Conservation (phyloP, 2,113 vertebrate genomes). For the Setophaga petechia region DNA sequence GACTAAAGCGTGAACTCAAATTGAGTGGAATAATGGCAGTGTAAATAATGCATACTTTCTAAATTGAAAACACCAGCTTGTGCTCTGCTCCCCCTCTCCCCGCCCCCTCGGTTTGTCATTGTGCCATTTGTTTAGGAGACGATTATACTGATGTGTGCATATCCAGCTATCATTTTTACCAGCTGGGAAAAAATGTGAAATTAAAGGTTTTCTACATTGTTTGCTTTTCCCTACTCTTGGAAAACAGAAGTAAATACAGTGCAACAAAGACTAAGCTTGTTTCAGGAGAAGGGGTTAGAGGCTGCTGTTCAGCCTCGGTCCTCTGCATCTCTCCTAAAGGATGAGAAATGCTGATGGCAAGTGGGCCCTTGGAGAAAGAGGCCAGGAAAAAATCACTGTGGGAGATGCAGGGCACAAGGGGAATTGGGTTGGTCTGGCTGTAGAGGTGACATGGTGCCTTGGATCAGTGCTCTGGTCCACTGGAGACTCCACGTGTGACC, state of each 20-base stretch:
- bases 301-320: background rate
- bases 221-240: slow-evolving; percentile 68
- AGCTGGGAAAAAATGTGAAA: slow-evolving; percentile 65
- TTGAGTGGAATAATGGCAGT: slow-evolving; percentile 87
- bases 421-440: background rate
- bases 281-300: background rate
- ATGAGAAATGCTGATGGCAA: background rate
- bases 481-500: background rate
- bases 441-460: background rate
- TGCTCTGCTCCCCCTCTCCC: slow-evolving; percentile 64
- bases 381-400: background rate
- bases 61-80: slow-evolving; percentile 88
- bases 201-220: slow-evolving; percentile 72
- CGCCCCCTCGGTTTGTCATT: slow-evolving; percentile 68
- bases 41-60: slow-evolving; percentile 91
- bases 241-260: slow-evolving; percentile 38
- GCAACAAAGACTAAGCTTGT: background rate
- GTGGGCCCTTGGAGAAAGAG: background rate
- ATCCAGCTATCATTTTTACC: slow-evolving; percentile 70
- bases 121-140: slow-evolving; percentile 84
- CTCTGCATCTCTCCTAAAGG: background rate
- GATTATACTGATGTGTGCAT: slow-evolving; percentile 71
- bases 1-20: slow-evolving; percentile 86
- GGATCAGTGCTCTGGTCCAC: background rate
- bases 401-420: background rate